Conservation (phyloP, 2,797 vertebrate genomes). For the Mareca penelope region DNA sequence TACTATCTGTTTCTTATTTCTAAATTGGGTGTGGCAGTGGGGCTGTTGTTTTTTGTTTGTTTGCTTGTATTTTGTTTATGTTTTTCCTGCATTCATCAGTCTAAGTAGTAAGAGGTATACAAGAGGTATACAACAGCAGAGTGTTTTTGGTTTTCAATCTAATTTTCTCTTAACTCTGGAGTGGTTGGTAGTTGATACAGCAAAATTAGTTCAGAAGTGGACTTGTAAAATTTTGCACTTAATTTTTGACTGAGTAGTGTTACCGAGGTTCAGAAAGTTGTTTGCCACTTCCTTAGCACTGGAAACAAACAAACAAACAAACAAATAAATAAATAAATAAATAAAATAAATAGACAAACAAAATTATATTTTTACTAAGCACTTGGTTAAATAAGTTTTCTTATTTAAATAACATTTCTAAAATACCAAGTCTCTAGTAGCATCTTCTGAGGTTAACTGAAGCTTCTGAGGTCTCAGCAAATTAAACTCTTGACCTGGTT, state of each 20-base stretch:
- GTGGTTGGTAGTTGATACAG: background rate
- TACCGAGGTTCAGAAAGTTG: background rate
- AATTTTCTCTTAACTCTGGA: background rate
- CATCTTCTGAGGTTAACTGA: background rate
- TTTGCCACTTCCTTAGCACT: background rate
- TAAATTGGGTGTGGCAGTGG: background rate
- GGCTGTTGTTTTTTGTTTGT: no score
- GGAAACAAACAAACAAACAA: no score
- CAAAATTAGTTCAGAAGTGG: background rate
- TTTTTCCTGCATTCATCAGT: background rate
- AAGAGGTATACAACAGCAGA: background rate
- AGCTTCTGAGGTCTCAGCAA: background rate
- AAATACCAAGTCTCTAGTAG: background rate
- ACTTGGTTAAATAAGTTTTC: background rate
- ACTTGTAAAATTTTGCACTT: background rate
- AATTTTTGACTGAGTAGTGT: background rate
- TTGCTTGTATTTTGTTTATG: background rate
- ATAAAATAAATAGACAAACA: background rate
- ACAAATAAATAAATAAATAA: no score
- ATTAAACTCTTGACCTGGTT: background rate
- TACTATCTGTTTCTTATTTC: background rate
- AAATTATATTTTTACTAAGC: background rate
- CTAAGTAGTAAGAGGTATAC: background rate
- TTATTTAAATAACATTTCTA: background rate
- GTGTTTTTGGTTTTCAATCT: background rate